Conservation (phyloP, 2,888 invertebrate genomes). For the Melanotus villosus region DNA sequence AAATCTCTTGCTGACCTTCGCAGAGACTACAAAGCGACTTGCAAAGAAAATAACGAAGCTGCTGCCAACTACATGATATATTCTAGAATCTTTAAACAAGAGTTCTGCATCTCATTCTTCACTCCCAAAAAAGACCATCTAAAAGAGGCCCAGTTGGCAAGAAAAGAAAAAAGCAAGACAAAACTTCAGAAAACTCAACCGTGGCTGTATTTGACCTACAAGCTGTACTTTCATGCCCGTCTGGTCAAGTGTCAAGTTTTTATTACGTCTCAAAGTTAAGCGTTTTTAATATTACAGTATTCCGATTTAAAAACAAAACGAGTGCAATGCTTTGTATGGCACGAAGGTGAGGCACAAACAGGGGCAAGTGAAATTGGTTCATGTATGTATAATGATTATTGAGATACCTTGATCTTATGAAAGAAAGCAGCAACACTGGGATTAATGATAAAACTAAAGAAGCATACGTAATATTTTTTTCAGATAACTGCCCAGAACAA, state of each 20-base stretch:
- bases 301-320: neutral
- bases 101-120: conserved; percentile 48
- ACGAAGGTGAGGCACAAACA: neutral
- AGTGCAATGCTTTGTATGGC: neutral
- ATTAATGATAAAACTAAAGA: no score
- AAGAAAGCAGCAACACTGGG: no score
- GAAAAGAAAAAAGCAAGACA: conserved; percentile 29
- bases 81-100: conserved; percentile 46
- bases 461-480: no score
- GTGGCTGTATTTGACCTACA: conserved; percentile 43
- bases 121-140: conserved; percentile 41
- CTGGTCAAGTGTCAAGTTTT: neutral
- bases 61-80: conserved; percentile 34
- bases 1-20: conserved; percentile 52
- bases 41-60: conserved; percentile 40
- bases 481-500: no score
- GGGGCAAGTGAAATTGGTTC: no score
- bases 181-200: conserved; percentile 18
- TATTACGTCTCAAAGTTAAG: conserved; percentile 3
- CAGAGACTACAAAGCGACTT: conserved; percentile 51
- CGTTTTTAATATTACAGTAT: neutral
- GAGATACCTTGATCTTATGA: no score
- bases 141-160: no score
- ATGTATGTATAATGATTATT: no score
- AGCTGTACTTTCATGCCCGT: conserved; percentile 34